Evolutionary conservation across 2,888 invertebrate genomes (phyloP), one percentile per base, ranked within the genome.

Genomic region (Diplazon laetatorius): DNA sequence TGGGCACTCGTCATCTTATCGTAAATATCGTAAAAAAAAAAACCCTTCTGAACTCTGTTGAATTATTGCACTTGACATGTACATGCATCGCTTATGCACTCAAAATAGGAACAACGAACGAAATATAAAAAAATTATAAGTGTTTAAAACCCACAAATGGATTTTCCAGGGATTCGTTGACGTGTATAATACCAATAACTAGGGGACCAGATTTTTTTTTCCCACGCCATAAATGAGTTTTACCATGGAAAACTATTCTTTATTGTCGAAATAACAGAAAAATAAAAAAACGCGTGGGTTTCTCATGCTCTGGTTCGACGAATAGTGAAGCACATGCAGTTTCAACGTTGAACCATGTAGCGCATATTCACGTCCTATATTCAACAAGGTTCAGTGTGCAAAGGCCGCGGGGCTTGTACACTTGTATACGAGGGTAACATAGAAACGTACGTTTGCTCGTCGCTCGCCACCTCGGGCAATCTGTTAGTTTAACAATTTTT

Each of bases 401-500:
- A 30, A 52, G 18, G 52, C 52, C 52, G 52, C 39, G 18, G 66
- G 48, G 46, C 9, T 46, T 39, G 59, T 30, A 18, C 57, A 65
- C 57, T 52, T 57, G 65, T 65, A 55, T 46, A 25, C 30, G 44
- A 20, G 25, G 14, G 18, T 35, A 66, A 50, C 50, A 30, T 57
- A 39, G 39, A 73, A 73, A 59, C 59, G 37, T 42, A 39, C 48
- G 30, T 73, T 73, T 73, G 30, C 59, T 73, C 73, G 66, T 62
- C 66, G 63, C 35, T 30, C 16, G 18, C 12, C 52, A 37, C 71
- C 59, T 39, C 66, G 48, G 57, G 59, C 73, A 30, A 73, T 66
- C 73, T 48, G 65, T 73, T 59, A 50, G 59, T 73, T 66, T 16
- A 73, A 66, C 73, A 48, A 66, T n/a, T n/a, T n/a, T n/a, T n/a